These are phyloP conservation scores for Myiozetetes cayanensis DNA, from an alignment of 2,113 vertebrate genomes.

Conservation along the genomic window DNA sequence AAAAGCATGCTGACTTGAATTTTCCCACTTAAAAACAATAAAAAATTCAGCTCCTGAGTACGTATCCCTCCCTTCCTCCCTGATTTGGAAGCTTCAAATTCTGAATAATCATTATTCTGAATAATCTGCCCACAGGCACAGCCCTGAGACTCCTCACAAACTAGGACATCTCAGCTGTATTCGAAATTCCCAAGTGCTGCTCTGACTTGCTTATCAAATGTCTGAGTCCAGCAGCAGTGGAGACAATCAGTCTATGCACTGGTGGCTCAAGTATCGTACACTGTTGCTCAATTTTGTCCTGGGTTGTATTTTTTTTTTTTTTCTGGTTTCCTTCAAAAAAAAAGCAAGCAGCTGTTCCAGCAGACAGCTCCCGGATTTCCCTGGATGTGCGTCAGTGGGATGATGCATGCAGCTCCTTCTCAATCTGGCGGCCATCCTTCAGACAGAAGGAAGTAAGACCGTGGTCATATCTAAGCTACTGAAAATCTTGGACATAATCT, in stretches of 20 bases:
- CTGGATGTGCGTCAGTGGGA: constrained; percentile 39
- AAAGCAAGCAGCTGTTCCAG: constrained; percentile 45
- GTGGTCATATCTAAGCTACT: constrained; percentile 51
- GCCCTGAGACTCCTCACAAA: not conserved
- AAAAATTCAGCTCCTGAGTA: not conserved
- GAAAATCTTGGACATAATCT: constrained; percentile 30
- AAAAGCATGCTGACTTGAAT: not conserved
- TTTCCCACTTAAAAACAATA: not conserved
- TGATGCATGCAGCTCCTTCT: constrained; percentile 20
- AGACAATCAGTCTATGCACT: not conserved
- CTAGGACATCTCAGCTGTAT: not conserved
- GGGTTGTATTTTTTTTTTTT: not conserved
- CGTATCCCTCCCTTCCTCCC: not conserved
- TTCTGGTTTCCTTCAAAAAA: not conserved
- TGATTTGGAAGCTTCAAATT: not conserved
- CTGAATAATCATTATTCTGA: not conserved
- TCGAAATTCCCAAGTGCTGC: not conserved
- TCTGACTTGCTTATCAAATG: constrained; percentile 34
- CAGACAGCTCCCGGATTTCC: constrained; percentile 63
- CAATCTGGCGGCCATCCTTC: constrained; percentile 55
- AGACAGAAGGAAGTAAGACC: constrained; percentile 40
- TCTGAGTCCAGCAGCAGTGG: not conserved
- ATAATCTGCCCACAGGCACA: not conserved
- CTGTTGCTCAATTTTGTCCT: constrained; percentile 35
- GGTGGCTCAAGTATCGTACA: not conserved